Evolutionary conservation across 2,113 vertebrate genomes (phyloP), one percentile per base, ranked within the genome.

Genomic region (Eurypyga helias): DNA sequence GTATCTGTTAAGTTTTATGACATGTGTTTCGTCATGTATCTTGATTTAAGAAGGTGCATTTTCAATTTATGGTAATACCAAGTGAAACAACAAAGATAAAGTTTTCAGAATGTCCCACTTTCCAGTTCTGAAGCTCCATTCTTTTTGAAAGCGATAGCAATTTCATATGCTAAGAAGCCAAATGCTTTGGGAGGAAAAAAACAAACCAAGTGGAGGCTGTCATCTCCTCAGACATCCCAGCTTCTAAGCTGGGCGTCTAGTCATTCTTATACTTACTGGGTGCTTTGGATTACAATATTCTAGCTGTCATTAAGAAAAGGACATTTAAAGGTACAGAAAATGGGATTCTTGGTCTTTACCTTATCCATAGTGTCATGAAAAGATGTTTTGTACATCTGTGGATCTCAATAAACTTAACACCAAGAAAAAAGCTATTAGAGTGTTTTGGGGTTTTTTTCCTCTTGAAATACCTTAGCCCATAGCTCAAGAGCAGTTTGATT

Each of bases 361-460:
- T 81, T 88, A 34, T 28, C 54, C 7, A 7, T 34, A 65, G 14
- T 41, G 33, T 72, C 46, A 6, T 1, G 1, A 43, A 61, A 60
- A 48, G 21, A 12, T 33, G 2, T n/a, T 67, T 62, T 21, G 23
- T 46, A 4, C 1, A 5, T 54, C 41, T 62, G 8, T 45, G 41
- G 21, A 10, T 62, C 36, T 71, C 0, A 0, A 6, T n/a, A 20
- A 7, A 17, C 24, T 48, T 75, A 41, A 41, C 5, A 54, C 6
- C 10, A 69, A 52, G 51, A 24, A 69, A 83, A 48, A 62, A 64
- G 4, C 7, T 83, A 3, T 29, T n/a, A 36, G 26, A 9, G 7
- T 0, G n/a, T n/a, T n/a, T n/a, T n/a, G 1, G 6, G 18, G 2
- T 52, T 65, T 77, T 80, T 78, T 61, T n/a, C n/a, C 41, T 36